phyloP scores from a whole-genome alignment of 2,888 invertebrate genomes.

The Melieria crassipennis region DNA sequence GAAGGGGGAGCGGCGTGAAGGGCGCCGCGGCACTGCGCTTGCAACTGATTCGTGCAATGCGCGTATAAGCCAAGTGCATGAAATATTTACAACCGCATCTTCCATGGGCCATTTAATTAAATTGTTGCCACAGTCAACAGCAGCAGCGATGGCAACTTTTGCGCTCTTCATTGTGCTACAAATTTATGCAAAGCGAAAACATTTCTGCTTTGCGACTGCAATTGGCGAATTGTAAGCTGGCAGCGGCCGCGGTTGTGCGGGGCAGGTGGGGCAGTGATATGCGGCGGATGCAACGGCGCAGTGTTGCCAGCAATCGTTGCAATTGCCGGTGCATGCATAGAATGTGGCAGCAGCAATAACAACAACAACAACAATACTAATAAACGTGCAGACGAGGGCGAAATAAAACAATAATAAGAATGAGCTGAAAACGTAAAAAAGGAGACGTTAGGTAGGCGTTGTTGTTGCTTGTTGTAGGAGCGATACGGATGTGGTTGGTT shows the following conservation, averaged over 20 bases:
- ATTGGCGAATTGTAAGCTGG: background rate
- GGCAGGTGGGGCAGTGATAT: too few species aligned
- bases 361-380: background rate
- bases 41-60: background rate
- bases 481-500: conserved; percentile 1
- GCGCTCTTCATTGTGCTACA: conserved; percentile 15
- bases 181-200: conserved; percentile 33
- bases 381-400: too few species aligned
- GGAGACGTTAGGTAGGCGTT: too few species aligned
- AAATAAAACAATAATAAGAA: too few species aligned
- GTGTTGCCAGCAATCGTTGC: too few species aligned
- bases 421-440: too few species aligned
- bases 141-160: conserved; percentile 8
- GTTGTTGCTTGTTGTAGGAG: background rate
- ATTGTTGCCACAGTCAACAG: conserved; percentile 47
- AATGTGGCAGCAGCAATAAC: too few species aligned
- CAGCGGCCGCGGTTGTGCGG: background rate
- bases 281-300: too few species aligned
- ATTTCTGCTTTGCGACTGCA: conserved; percentile 25
- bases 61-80: conserved; percentile 37
- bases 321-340: too few species aligned
- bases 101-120: conserved; percentile 57
- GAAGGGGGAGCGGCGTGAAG: background rate
- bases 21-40: too few species aligned
- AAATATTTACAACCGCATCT: conserved; percentile 45